Evolutionary conservation across 2,113 vertebrate genomes (phyloP).

Genomic region (Otus sunia): DNA sequence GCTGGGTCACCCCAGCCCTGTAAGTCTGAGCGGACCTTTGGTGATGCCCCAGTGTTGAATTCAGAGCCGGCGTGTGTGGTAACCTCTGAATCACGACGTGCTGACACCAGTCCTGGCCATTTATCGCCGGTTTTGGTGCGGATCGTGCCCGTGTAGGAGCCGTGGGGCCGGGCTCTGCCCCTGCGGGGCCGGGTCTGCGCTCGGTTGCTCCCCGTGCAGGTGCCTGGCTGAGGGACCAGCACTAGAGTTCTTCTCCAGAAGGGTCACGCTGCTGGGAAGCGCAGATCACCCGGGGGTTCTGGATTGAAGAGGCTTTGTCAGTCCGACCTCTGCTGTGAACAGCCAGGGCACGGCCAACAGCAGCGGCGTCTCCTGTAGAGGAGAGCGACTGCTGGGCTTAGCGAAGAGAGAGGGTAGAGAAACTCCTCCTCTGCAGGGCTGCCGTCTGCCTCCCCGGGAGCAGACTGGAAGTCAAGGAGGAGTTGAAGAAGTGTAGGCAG

Average conservation of each 20-base stretch:
- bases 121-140: neutral
- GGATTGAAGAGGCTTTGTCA: neutral
- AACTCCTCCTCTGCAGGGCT: neutral
- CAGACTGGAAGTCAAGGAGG: neutral
- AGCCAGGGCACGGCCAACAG: no score
- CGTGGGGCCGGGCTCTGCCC: neutral
- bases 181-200: neutral
- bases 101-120: neutral
- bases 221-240: neutral
- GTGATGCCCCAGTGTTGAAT: neutral
- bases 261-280: neutral
- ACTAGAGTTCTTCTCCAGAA: neutral
- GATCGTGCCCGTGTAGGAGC: neutral
- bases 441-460: neutral
- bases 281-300: neutral
- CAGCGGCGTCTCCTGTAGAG: neutral
- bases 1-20: no score
- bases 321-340: neutral
- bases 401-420: neutral
- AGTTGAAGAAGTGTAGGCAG: neutral
- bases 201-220: neutral
- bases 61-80: neutral
- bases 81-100: no score
- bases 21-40: neutral
- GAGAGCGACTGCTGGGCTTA: neutral